Percentiles rank a stretch among this genome's conserved stretches.
Evolutionary conservation across 2,797 vertebrate genomes (phyloP).

Genomic region (Premnoplex brunnescens): DNA sequence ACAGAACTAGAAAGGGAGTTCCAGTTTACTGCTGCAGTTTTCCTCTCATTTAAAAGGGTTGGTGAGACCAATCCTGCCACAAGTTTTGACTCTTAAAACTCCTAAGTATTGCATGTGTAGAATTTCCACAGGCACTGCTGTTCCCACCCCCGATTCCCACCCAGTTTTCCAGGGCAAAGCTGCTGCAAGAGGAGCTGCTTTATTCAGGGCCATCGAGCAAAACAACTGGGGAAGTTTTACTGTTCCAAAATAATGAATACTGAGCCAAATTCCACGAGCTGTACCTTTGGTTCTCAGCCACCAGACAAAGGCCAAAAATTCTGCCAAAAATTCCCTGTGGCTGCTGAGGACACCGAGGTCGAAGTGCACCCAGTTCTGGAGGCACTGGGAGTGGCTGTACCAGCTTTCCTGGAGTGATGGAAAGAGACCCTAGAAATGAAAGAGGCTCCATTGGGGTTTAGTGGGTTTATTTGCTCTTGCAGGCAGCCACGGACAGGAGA

Average conservation of each 20-base stretch:
- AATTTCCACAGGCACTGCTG: neutral
- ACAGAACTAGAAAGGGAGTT: neutral
- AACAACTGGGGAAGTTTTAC: neutral
- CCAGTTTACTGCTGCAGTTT: neutral
- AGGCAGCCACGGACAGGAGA: conserved; percentile 46
- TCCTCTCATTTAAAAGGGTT: neutral
- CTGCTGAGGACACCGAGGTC: neutral
- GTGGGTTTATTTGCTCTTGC: conserved; percentile 53
- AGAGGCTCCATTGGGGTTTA: neutral
- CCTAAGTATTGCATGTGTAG: rapidly evolving
- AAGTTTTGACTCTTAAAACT: neutral
- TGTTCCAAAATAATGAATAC: neutral
- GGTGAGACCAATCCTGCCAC: neutral
- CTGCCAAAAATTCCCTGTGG: neutral
- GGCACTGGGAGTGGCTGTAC: neutral
- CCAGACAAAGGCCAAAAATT: neutral
- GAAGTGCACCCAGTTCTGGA: neutral
- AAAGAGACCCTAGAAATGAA: neutral
- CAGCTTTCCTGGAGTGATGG: neutral
- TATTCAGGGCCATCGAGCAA: neutral
- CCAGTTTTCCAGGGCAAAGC: neutral
- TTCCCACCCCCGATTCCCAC: neutral
- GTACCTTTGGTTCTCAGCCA: neutral
- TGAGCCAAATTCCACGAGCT: neutral
- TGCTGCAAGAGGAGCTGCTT: neutral